These are phyloP conservation scores for Puntigrus tetrazona DNA, from an alignment of 2,113 vertebrate genomes.

Conservation along the genomic window DNA sequence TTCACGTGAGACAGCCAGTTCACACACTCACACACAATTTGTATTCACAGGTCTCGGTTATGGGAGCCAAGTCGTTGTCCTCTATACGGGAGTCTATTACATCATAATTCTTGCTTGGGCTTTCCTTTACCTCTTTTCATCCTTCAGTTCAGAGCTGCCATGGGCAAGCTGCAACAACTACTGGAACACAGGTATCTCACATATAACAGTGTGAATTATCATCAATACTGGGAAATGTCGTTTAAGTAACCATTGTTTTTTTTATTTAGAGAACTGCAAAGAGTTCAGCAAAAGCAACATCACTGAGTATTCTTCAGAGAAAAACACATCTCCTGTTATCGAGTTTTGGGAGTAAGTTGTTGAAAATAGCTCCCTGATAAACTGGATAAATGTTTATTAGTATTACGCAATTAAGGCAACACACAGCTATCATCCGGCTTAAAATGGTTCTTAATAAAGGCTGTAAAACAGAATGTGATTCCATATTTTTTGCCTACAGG, in stretches of 20 bases:
- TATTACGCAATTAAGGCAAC: background rate
- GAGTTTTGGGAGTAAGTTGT: constrained; percentile 97
- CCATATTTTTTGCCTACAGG: constrained; percentile 67
- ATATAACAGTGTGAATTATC: background rate
- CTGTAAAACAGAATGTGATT: background rate
- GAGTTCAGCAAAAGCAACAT: constrained; percentile 70
- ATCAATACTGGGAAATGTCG: background rate
- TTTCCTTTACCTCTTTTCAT: constrained; percentile 91
- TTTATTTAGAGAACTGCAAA: constrained; percentile 73
- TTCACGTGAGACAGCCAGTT: too few species aligned
- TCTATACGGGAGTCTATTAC: constrained; percentile 80
- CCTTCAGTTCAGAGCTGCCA: constrained; percentile 84
- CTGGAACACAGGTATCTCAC: constrained; percentile 88
- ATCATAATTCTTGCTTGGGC: constrained; percentile 95
- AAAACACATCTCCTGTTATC: constrained; percentile 82
- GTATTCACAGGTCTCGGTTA: constrained; percentile 71
- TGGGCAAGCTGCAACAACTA: constrained; percentile 88
- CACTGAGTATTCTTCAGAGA: constrained; percentile 61
- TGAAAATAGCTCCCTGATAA: background rate
- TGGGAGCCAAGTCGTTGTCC: constrained; percentile 73
- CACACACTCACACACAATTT: too few species aligned
- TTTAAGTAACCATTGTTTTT: background rate
- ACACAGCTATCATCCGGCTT: background rate
- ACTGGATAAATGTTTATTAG: background rate
- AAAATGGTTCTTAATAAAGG: background rate